Evolutionary conservation across 1,140 invertebrate genomes (phyloP), one percentile per base, ranked within the genome.

Genomic region (Notospermus geniculatus): DNA sequence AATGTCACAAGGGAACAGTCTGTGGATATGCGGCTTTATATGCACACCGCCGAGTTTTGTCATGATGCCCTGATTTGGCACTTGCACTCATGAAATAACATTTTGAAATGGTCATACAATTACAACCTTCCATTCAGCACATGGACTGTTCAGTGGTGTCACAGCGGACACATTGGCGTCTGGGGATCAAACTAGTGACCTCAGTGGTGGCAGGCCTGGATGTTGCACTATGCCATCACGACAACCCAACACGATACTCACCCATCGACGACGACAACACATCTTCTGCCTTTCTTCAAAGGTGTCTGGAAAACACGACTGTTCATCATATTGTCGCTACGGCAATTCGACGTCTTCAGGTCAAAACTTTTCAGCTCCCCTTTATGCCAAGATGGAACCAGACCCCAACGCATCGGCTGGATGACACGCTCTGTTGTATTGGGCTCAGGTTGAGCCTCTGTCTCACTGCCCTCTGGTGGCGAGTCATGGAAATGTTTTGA

Each of bases 321-420:
- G 43, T 82, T 78, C 59, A 84, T 72, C 65, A 90, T 81, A 69
- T 82, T 85, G 79, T 94, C 91, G 45, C 90, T 70, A 1, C 91
- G 83, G 64, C 89, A 90, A 71, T 94, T 94, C 71, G 90, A 91
- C n/a, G 90, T 92, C 27, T 86, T 87, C 19, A 90, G 81, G 28
- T 84, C 86, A 67, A 90, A 86, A 46, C 84, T 85, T 66, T 84
- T 87, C 55, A 87, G 86, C 66, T 88, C 84, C 2, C 88, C 88
- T 77, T 89, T 89, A 72, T 90, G 87, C 89, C 90, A 92, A 11
- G 85, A 85, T 7, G 91, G 91, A 63, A 92, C 88, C 74, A 93
- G 86, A 27, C 90, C 90, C 91, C 91, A 93, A 79, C 65, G 63
- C 78, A 80, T 80, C 1, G 78, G 79, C 62, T 76, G 75, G 22